These are phyloP conservation scores for Vimba vimba DNA, from an alignment of 2,113 vertebrate genomes.

Conservation along the genomic window DNA sequence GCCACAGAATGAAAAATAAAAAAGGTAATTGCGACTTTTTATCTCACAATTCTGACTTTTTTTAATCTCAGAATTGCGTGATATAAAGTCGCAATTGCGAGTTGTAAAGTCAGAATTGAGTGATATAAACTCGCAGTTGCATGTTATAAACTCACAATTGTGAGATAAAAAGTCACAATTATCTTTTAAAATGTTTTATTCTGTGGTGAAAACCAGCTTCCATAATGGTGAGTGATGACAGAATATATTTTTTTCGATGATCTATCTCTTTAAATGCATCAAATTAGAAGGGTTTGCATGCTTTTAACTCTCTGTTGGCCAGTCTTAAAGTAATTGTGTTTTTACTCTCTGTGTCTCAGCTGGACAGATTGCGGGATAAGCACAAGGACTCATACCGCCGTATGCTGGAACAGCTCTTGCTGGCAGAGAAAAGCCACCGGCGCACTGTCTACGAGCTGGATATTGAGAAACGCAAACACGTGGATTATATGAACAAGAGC, in stretches of 20 bases:
- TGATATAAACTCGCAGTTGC: too few relatives aligned
- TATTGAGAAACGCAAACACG: constrained; percentile 92
- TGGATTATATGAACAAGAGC: constrained; percentile 98
- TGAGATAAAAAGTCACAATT: too few relatives aligned
- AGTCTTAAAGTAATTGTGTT: neutral
- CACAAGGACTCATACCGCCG: constrained; percentile 93
- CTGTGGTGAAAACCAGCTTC: too few relatives aligned
- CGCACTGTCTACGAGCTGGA: constrained; percentile 92
- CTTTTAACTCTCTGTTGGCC: neutral
- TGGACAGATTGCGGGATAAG: constrained; percentile 93
- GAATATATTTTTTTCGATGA: neutral
- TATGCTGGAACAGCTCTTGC: constrained; percentile 94
- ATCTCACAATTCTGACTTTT: too few relatives aligned
- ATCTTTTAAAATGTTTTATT: too few relatives aligned
- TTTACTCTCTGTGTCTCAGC: constrained; percentile 70
- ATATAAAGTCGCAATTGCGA: too few relatives aligned
- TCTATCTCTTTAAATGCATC: neutral
- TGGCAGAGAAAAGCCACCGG: constrained; percentile 94
- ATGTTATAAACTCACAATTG: too few relatives aligned
- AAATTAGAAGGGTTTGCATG: too few relatives aligned
- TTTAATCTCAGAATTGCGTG: too few relatives aligned
- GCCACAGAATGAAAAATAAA: too few relatives aligned
- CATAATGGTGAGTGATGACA: neutral
- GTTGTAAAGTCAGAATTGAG: too few relatives aligned
- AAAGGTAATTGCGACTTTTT: too few relatives aligned